Percentiles rank a stretch among this genome's conserved stretches.
phyloP scores from a whole-genome alignment of 2,888 invertebrate genomes.

The Apamea crenata region DNA sequence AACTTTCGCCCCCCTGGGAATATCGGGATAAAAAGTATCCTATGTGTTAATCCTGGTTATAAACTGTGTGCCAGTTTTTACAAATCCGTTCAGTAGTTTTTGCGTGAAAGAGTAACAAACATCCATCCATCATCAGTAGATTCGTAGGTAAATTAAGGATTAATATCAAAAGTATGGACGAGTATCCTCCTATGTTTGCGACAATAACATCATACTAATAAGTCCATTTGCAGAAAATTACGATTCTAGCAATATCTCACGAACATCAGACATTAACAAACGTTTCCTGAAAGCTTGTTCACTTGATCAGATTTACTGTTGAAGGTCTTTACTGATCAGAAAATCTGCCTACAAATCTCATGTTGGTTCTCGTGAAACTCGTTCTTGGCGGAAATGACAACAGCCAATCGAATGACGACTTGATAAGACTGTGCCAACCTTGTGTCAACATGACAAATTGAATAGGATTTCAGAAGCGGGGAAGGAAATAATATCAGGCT shows the following conservation, averaged over 20 bases:
- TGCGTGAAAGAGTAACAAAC: too few relatives aligned
- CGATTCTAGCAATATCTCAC: conserved; percentile 3
- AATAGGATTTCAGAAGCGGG: neutral
- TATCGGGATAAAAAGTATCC: too few relatives aligned
- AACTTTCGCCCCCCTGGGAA: too few relatives aligned
- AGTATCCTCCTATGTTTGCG: neutral
- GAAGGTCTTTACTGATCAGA: neutral
- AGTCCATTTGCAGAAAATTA: neutral
- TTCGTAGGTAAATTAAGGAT: neutral
- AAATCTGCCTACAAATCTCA: neutral
- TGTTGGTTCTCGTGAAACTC: neutral
- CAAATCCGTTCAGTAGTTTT: too few relatives aligned
- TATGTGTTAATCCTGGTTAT: too few relatives aligned
- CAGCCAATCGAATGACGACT: neutral
- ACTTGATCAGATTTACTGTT: neutral
- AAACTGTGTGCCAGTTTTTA: too few relatives aligned
- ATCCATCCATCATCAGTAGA: too few relatives aligned
- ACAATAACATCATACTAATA: neutral
- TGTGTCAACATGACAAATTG: neutral
- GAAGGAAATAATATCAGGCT: neutral
- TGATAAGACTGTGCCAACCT: neutral
- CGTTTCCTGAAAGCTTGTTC: neutral
- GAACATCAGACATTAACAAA: neutral
- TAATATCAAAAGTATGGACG: neutral
- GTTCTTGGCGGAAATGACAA: conserved; percentile 12